Evolutionary conservation across 1,140 invertebrate genomes (phyloP).

Genomic region (Cryptotermes secundus): DNA sequence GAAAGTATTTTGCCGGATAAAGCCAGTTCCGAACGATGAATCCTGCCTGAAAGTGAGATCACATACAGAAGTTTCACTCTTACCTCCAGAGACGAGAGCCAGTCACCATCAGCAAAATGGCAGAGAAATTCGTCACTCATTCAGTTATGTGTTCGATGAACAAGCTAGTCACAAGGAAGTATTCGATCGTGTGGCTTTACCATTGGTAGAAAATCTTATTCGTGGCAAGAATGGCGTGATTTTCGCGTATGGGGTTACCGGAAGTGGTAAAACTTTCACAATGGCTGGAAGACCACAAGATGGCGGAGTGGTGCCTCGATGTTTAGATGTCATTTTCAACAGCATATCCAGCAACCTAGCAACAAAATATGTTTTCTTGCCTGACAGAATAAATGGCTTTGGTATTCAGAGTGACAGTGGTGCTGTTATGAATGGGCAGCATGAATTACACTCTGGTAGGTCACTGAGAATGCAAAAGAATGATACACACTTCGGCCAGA

Average conservation of each 20-base stretch:
- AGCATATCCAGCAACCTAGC: slow-evolving; percentile 77
- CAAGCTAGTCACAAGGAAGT: slow-evolving; percentile 76
- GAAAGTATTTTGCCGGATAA: slow-evolving; percentile 80
- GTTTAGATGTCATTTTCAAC: slow-evolving; percentile 90
- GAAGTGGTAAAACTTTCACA: slow-evolving; percentile 94
- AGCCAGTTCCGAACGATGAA: slow-evolving; percentile 71
- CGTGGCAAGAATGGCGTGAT: slow-evolving; percentile 84
- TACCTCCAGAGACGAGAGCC: slow-evolving; percentile 68
- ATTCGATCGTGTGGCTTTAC: slow-evolving; percentile 81
- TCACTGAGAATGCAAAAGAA: slow-evolving; percentile 43
- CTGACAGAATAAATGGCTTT: slow-evolving; percentile 92
- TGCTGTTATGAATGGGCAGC: no score
- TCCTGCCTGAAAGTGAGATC: slow-evolving; percentile 72
- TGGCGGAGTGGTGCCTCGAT: slow-evolving; percentile 83
- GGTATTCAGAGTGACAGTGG: slow-evolving; percentile 83
- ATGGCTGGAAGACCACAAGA: slow-evolving; percentile 81
- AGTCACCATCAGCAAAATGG: slow-evolving; percentile 61
- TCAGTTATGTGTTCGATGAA: slow-evolving; percentile 83
- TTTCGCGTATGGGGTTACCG: slow-evolving; percentile 95
- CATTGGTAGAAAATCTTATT: slow-evolving; percentile 79
- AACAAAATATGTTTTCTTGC: slow-evolving; percentile 84
- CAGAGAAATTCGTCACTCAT: slow-evolving; percentile 74
- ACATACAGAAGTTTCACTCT: no score
- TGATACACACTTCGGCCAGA: no score
- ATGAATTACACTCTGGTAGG: no score